Conservation (phyloP, 2,113 vertebrate species). For the Catharus bicknelli region DNA sequence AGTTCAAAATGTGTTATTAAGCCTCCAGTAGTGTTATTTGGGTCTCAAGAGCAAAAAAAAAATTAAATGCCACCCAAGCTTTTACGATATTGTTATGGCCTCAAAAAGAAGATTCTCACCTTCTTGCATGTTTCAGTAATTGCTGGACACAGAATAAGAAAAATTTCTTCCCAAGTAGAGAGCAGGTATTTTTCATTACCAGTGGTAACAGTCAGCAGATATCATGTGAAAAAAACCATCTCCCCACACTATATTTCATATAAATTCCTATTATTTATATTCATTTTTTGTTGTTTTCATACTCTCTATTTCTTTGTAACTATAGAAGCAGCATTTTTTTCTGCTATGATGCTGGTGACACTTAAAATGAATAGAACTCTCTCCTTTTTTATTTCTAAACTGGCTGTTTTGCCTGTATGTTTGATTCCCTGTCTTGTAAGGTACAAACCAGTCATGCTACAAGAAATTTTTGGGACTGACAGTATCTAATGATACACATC, state of each 20-base stretch:
- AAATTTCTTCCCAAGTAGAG: not conserved
- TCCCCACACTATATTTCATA: not conserved
- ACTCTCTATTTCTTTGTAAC: not conserved
- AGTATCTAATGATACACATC: not conserved
- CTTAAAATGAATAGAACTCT: not conserved
- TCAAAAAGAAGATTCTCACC: not conserved
- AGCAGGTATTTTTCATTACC: not conserved
- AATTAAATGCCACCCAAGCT: not conserved
- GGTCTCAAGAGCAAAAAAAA: not conserved
- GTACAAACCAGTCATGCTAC: not conserved
- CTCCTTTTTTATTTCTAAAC: not conserved
- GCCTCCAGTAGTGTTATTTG: not conserved
- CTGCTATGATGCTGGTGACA: not conserved
- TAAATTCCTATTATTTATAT: not conserved
- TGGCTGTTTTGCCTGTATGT: not conserved
- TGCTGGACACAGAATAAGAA: not conserved
- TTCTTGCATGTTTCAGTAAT: not conserved
- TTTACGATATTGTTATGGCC: not conserved
- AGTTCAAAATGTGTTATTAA: not conserved
- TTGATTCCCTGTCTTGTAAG: not conserved
- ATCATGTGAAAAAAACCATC: not conserved
- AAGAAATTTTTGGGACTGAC: not conserved
- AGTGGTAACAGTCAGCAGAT: not conserved
- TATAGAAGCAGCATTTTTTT: not conserved
- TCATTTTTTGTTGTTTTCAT: not conserved